Evolutionary conservation across 2,797 vertebrate species (phyloP), one percentile per base, ranked within the genome.

Genomic region (Ficedula albicollis): DNA sequence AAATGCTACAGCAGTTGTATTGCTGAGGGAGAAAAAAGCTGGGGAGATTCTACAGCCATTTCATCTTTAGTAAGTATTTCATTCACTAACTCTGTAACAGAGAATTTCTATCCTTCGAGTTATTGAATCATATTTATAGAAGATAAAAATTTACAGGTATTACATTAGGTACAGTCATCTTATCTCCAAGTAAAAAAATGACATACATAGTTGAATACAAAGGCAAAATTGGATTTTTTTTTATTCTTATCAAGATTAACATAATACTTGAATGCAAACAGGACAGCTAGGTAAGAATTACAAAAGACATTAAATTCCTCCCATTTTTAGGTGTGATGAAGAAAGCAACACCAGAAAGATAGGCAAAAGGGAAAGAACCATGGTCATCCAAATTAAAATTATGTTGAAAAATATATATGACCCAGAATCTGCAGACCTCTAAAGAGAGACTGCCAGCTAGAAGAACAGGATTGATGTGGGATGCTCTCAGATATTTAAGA

Each of bases 121-220:
- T 75, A 88, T 84, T 94, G 68, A 83, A 79, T 89, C 91, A 92
- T 91, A 68, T 86, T 93, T 87, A 63, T 18, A 92, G 52, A 63
- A 95, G 68, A 96, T 60, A 93, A 95, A 96, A 95, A 89, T 55
- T 82, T 93, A 91, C 49, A 95, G 92, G 90, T 70, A 84, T 69
- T 78, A 93, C 70, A 75, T 92, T 89, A 74, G 59, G 67, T 86
- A 77, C 41, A 85, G 49, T 51, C 78, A 86, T 69, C 46, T 94
- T 91, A 94, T 84, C 84, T 78, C 70, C 77, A 92, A 87, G 70
- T 84, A 87, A 93, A 96, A 94, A 84, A 96, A 87, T 16, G 3
- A 86, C 32, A 56, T 73, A 89, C 19, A 39, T 92, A 90, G 86
- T 96, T 95, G 77, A 97, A 87, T 90, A 95, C 27, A 91, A 93